Evolutionary conservation across 2,888 invertebrate species (phyloP).

Genomic region (Cephus nigrinus): DNA sequence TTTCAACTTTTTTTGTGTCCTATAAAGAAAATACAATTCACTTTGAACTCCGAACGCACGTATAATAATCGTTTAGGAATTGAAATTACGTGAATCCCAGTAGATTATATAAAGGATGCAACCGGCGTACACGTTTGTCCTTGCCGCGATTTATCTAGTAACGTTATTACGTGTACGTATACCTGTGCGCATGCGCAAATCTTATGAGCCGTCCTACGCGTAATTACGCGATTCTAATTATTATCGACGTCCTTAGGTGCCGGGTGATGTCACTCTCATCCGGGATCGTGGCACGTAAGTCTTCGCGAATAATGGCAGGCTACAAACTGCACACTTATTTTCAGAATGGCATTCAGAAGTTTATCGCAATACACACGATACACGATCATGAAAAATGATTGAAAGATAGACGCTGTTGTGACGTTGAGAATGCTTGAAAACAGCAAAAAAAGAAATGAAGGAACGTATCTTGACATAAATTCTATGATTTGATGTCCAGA

Average conservation of each 20-base stretch:
- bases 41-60: neutral
- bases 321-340: neutral
- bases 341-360: neutral
- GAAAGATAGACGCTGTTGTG: neutral
- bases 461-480: neutral
- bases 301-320: neutral
- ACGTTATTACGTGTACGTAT: neutral
- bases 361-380: neutral
- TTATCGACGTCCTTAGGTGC: neutral
- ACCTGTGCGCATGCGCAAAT: neutral
- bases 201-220: neutral
- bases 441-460: neutral
- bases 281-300: neutral
- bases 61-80: neutral
- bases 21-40: neutral
- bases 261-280: neutral
- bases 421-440: neutral
- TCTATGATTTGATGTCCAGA: neutral
- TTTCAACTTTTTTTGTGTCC: too few species aligned
- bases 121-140: neutral
- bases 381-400: neutral
- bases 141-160: neutral
- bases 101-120: neutral
- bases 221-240: neutral
- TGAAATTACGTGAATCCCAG: neutral